A percentile compares a stretch with the other conserved stretches of the same genome.
phyloP scores from a whole-genome alignment of 2,113 vertebrate species.

The Rhabdornis inornatus region DNA sequence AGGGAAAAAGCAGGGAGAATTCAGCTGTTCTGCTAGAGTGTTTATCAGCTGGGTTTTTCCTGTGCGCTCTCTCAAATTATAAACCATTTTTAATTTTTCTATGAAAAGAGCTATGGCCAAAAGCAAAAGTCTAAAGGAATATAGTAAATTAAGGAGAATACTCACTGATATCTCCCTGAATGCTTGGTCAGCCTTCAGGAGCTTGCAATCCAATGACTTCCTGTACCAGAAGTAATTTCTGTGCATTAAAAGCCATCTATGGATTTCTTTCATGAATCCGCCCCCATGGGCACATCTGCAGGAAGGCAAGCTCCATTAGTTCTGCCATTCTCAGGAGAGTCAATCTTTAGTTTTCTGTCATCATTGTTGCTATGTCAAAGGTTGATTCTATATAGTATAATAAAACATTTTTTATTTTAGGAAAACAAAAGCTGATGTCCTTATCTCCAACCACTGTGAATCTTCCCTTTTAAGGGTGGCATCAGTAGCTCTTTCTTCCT shows the following conservation, averaged over 20 bases:
- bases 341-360: background rate
- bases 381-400: background rate
- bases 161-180: background rate
- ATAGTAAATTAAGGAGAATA: background rate
- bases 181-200: background rate
- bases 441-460: background rate
- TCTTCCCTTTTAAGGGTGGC: background rate
- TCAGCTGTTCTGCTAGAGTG: background rate
- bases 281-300: background rate
- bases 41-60: background rate
- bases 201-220: background rate
- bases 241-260: background rate
- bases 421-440: background rate
- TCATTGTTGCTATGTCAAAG: background rate
- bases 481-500: background rate
- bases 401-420: background rate
- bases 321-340: background rate
- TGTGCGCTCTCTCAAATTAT: background rate
- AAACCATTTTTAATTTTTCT: background rate
- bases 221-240: background rate
- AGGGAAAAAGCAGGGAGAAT: background rate
- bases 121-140: background rate
- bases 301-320: background rate
- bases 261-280: background rate
- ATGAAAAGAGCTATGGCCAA: background rate